Conservation (phyloP, 2,888 invertebrate genomes). For the Chymomyza amoena region DNA sequence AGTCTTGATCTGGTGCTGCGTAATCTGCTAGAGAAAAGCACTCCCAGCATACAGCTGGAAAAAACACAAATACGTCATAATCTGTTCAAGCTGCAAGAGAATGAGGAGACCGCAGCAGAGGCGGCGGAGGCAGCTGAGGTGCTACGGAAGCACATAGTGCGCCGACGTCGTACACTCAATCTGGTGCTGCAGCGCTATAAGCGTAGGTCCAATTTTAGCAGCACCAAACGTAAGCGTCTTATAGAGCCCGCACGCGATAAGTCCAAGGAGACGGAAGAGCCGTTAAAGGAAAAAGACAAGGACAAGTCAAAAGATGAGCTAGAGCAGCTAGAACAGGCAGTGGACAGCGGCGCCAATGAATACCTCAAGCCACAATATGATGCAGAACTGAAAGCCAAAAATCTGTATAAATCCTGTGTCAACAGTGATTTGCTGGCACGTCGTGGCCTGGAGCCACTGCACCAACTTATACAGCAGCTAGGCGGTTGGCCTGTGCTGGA, state of each 20-base stretch:
- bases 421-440: conserved; percentile 86
- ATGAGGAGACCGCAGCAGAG: conserved; percentile 15
- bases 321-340: background rate
- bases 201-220: conserved; percentile 49
- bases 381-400: conserved; percentile 89
- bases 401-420: conserved; percentile 92
- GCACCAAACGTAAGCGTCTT: conserved; percentile 65
- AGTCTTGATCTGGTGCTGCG: conserved; percentile 86
- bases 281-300: conserved; percentile 8
- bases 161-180: conserved; percentile 60
- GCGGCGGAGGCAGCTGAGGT: conserved; percentile 53
- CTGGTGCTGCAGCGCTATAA: conserved; percentile 68
- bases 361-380: conserved; percentile 74
- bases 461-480: conserved; percentile 84
- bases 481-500: conserved; percentile 94
- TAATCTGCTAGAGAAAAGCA: conserved; percentile 82
- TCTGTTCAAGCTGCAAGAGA: conserved; percentile 50
- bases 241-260: conserved; percentile 51
- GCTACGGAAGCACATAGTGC: conserved; percentile 66
- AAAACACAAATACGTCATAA: conserved; percentile 29
- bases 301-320: conserved; percentile 4
- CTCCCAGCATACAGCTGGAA: conserved; percentile 17
- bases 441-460: conserved; percentile 86
- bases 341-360: conserved; percentile 23
- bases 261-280: conserved; percentile 45